phyloP scores from a whole-genome alignment of 1,140 invertebrate species.

The Anoplolepis gracilipes region DNA sequence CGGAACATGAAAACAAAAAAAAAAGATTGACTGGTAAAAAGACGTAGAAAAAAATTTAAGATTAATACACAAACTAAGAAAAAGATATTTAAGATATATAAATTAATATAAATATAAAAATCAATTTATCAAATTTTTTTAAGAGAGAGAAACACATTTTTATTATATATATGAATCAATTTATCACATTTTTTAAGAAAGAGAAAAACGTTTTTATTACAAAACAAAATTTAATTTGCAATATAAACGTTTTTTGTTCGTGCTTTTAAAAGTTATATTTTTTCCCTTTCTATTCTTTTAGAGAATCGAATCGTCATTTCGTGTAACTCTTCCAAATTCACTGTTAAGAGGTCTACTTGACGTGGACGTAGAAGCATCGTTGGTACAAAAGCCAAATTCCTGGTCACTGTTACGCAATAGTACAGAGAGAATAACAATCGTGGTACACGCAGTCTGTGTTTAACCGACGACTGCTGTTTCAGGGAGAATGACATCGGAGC shows the following conservation, averaged over 20 bases:
- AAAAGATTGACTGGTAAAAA: background rate
- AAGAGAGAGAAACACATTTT: too few species aligned
- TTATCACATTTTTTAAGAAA: too few species aligned
- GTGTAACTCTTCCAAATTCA: background rate
- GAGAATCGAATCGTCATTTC: background rate
- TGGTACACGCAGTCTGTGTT: constrained; percentile 43
- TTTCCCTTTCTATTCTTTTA: background rate
- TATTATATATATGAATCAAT: too few species aligned
- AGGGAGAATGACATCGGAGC: constrained; percentile 44
- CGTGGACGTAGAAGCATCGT: constrained; percentile 9
- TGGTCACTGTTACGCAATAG: constrained; percentile 20
- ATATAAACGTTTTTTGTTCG: background rate
- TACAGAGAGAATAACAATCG: constrained; percentile 35
- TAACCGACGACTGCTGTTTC: constrained; percentile 47
- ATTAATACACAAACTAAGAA: background rate
- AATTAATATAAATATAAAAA: too few species aligned
- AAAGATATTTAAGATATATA: too few species aligned
- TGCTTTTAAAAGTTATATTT: background rate
- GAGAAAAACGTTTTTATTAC: too few species aligned
- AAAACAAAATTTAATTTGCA: too few species aligned
- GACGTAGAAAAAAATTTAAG: background rate
- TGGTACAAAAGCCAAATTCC: constrained; percentile 43
- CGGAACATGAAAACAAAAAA: background rate
- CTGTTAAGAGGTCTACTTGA: constrained; percentile 17
- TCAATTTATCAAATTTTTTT: too few species aligned